Evolutionary conservation across 2,113 vertebrate species (phyloP).

Genomic region (Epinephelus fuscoguttatus): DNA sequence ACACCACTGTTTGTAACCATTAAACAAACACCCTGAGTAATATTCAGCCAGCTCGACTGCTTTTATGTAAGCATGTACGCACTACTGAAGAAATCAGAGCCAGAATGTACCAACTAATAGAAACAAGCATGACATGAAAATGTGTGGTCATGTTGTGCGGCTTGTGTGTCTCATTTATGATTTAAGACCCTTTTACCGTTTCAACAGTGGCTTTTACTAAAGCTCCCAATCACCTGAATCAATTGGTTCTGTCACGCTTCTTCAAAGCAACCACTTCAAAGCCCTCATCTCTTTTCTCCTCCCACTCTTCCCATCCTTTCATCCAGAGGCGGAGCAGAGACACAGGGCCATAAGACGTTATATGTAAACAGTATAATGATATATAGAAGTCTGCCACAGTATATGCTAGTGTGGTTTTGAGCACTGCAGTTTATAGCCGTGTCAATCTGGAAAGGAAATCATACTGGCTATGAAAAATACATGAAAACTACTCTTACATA

Average conservation of each 20-base stretch:
- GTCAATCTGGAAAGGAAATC: not conserved
- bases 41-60: not conserved
- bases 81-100: constrained; percentile 3
- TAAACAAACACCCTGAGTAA: not conserved
- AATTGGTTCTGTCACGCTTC: constrained; percentile 59
- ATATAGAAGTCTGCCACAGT: constrained; percentile 1
- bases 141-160: constrained; percentile 38
- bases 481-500: not conserved
- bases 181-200: constrained; percentile 48
- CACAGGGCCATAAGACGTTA: constrained; percentile 12
- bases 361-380: constrained; percentile 27
- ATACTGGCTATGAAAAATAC: not conserved
- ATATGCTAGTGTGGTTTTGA: not conserved
- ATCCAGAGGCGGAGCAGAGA: constrained; percentile 23
- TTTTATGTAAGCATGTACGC: not conserved
- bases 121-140: constrained; percentile 42
- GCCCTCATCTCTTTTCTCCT: constrained; percentile 53
- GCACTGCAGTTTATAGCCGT: not conserved
- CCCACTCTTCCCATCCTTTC: constrained; percentile 75
- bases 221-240: constrained; percentile 68
- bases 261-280: constrained; percentile 66
- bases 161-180: constrained; percentile 46
- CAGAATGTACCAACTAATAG: constrained; percentile 26
- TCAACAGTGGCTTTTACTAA: constrained; percentile 47
- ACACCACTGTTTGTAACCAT: not conserved